These are phyloP conservation scores for Penaeus chinensis DNA, from an alignment of 1,140 invertebrate genomes.

Conservation along the genomic window DNA sequence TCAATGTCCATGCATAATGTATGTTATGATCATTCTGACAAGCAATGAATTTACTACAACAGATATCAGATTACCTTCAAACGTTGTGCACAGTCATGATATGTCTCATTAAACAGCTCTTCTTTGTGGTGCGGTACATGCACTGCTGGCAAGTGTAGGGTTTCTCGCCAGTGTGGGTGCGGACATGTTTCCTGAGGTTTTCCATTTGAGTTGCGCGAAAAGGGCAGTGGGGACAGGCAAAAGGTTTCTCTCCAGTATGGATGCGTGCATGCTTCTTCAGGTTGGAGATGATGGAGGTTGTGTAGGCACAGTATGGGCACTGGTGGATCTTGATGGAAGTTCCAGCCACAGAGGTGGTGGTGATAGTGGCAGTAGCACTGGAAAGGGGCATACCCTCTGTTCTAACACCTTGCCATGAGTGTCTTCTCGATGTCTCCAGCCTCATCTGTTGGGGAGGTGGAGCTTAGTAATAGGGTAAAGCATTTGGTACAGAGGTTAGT, in stretches of 20 bases:
- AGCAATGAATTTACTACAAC: neutral
- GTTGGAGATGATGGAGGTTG: constrained; percentile 52
- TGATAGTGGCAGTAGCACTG: neutral
- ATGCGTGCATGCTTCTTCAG: constrained; percentile 58
- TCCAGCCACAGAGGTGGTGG: neutral
- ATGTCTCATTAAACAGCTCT: constrained; percentile 29
- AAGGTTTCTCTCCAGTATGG: constrained; percentile 62
- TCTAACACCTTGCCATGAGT: neutral
- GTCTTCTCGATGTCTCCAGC: neutral
- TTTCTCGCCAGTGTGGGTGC: constrained; percentile 51
- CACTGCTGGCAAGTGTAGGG: constrained; percentile 44
- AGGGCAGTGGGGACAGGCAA: constrained; percentile 58
- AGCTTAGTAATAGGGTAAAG: neutral
- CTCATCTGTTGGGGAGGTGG: neutral
- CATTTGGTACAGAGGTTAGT: neutral
- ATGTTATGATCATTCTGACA: constrained; percentile 4
- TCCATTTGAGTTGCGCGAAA: constrained; percentile 60
- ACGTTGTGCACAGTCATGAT: constrained; percentile 8
- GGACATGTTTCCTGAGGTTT: constrained; percentile 58
- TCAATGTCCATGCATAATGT: too few species aligned
- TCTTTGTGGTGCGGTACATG: constrained; percentile 36
- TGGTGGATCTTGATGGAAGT: constrained; percentile 34
- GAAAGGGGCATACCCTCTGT: neutral
- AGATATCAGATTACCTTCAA: constrained; percentile 22
- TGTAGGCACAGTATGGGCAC: constrained; percentile 53